Percentiles rank a stretch among this genome's conserved stretches.
Conservation (phyloP, 2,888 invertebrate species). For the Chloromyia formosa region DNA sequence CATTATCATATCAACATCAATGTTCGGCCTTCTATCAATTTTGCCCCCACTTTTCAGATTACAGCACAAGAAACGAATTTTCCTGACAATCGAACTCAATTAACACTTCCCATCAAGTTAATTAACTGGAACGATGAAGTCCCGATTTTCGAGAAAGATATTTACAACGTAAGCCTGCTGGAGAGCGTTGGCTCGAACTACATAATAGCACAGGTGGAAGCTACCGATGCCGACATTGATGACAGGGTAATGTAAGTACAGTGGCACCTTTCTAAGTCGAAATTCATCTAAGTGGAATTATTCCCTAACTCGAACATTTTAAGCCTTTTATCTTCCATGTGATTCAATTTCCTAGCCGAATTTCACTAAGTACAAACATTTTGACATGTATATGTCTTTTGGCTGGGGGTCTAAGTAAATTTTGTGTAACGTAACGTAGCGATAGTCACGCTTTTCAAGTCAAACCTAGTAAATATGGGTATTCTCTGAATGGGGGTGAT, state of each 20-base stretch:
- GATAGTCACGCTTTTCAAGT: too few species aligned
- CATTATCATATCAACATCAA: too few species aligned
- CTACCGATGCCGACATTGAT: constrained; percentile 70
- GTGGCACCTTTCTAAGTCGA: too few species aligned
- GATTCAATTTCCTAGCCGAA: too few species aligned
- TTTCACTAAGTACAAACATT: too few species aligned
- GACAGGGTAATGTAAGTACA: constrained; percentile 68
- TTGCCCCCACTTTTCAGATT: constrained; percentile 55
- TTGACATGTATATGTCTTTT: too few species aligned
- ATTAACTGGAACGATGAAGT: constrained; percentile 77
- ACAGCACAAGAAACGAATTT: constrained; percentile 58
- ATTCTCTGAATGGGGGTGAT: too few species aligned
- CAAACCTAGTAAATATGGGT: too few species aligned
- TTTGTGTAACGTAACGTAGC: too few species aligned
- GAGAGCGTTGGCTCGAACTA: constrained; percentile 68
- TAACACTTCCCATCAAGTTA: constrained; percentile 66
- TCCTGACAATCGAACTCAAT: constrained; percentile 58
- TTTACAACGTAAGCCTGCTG: constrained; percentile 63
- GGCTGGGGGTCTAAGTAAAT: too few species aligned
- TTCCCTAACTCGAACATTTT: not conserved
- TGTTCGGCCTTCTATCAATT: constrained; percentile 11
- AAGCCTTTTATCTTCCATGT: too few species aligned
- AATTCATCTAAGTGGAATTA: not conserved
- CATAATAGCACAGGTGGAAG: constrained; percentile 67
- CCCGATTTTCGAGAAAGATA: constrained; percentile 68